Conservation (phyloP, 2,888 invertebrate genomes). For the Apomyelois bistriatella region DNA sequence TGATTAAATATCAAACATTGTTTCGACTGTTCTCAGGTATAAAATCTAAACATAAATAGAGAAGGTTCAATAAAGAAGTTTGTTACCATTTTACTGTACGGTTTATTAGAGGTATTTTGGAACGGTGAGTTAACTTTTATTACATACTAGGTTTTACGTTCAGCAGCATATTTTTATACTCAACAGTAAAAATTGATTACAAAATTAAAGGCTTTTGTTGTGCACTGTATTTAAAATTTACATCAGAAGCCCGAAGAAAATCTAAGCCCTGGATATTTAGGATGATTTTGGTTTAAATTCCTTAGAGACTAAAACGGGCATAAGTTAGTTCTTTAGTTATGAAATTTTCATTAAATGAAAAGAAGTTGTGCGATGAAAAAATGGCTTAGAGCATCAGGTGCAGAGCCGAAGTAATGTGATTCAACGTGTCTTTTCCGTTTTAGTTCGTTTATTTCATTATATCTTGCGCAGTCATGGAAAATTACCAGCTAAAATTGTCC, state of each 20-base stretch:
- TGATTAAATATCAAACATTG: background rate
- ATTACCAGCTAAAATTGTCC: too few species aligned
- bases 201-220: constrained; percentile 1
- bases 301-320: background rate
- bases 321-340: too few species aligned
- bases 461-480: too few species aligned
- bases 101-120: background rate
- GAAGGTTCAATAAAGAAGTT: background rate
- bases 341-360: too few species aligned
- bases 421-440: too few species aligned
- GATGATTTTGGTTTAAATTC: too few species aligned
- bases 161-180: constrained; percentile 6
- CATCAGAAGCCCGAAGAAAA: background rate
- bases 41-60: background rate
- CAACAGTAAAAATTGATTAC: constrained; percentile 4
- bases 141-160: constrained; percentile 9
- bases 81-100: constrained; percentile 4
- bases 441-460: too few species aligned
- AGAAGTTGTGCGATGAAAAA: too few species aligned
- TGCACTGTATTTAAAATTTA: background rate
- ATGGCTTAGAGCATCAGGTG: too few species aligned
- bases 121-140: constrained; percentile 10
- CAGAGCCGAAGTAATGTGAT: too few species aligned
- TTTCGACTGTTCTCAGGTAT: background rate
- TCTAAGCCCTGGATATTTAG: too few species aligned